Evolutionary conservation across 2,113 vertebrate species (phyloP).

Genomic region (Ranitomeya imitator): DNA sequence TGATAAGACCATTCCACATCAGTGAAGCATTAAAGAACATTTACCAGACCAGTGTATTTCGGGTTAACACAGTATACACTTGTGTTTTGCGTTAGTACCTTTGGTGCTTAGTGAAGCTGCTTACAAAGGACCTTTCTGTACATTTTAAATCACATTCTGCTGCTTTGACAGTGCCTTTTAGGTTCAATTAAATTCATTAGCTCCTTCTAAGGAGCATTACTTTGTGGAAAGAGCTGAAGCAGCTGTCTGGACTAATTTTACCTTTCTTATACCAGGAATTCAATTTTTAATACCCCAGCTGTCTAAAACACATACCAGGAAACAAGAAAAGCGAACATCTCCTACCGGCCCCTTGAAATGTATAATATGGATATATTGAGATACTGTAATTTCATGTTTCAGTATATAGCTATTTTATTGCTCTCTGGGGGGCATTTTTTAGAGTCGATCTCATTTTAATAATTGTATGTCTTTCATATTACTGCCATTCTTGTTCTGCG

Average conservation of each 20-base stretch:
- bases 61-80: slow-evolving; percentile 60
- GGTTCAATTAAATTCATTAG: slow-evolving; percentile 70
- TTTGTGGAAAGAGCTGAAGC: slow-evolving; percentile 65
- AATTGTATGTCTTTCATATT: not conserved
- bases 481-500: not conserved
- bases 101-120: slow-evolving; percentile 60
- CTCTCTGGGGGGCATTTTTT: not conserved
- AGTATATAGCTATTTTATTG: not conserved
- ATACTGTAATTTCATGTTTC: not conserved
- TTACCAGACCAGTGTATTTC: slow-evolving; percentile 62
- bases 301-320: slow-evolving; percentile 61
- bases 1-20: not conserved
- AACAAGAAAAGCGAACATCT: slow-evolving; percentile 21
- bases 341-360: not conserved
- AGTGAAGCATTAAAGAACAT: not conserved
- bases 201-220: slow-evolving; percentile 64
- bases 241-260: slow-evolving; percentile 69
- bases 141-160: slow-evolving; percentile 67
- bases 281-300: slow-evolving; percentile 66
- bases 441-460: not conserved
- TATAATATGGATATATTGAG: slow-evolving; percentile 1
- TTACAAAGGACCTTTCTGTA: slow-evolving; percentile 61
- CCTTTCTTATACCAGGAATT: slow-evolving; percentile 68
- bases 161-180: slow-evolving; percentile 64
- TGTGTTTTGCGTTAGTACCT: slow-evolving; percentile 58